These are phyloP conservation scores for Galerucella pusilla DNA, from an alignment of 2,888 invertebrate species.

Conservation along the genomic window DNA sequence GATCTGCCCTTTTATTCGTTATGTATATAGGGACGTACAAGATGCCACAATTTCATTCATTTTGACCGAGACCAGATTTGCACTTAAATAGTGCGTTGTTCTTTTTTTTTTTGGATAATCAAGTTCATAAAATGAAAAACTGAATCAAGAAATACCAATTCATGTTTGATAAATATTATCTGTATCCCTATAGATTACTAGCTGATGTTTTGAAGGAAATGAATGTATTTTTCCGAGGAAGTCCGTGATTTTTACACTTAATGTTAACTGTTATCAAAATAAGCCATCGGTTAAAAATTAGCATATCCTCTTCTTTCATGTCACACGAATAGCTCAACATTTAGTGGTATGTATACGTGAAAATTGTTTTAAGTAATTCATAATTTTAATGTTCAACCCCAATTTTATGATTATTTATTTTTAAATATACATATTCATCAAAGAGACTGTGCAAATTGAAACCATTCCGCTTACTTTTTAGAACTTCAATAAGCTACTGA, in stretches of 20 bases:
- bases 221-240: not conserved
- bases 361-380: not conserved
- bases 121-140: too few relatives aligned
- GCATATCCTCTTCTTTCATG: conserved; percentile 1
- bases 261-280: not conserved
- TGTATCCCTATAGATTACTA: not conserved
- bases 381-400: not conserved
- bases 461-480: too few relatives aligned
- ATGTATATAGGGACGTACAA: too few relatives aligned
- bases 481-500: too few relatives aligned
- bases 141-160: too few relatives aligned
- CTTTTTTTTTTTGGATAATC: too few relatives aligned
- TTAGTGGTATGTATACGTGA: not conserved
- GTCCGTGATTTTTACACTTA: not conserved
- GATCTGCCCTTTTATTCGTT: too few relatives aligned
- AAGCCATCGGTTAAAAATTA: conserved; percentile 4
- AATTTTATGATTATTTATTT: not conserved
- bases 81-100: too few relatives aligned
- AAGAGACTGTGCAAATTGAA: too few relatives aligned
- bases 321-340: not conserved
- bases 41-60: too few relatives aligned
- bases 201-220: not conserved
- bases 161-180: too few relatives aligned
- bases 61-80: too few relatives aligned
- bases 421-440: not conserved